Percentiles rank a stretch among this genome's conserved stretches.
Evolutionary conservation across 2,113 vertebrate species (phyloP).

Genomic region (Orthonyx spaldingii): DNA sequence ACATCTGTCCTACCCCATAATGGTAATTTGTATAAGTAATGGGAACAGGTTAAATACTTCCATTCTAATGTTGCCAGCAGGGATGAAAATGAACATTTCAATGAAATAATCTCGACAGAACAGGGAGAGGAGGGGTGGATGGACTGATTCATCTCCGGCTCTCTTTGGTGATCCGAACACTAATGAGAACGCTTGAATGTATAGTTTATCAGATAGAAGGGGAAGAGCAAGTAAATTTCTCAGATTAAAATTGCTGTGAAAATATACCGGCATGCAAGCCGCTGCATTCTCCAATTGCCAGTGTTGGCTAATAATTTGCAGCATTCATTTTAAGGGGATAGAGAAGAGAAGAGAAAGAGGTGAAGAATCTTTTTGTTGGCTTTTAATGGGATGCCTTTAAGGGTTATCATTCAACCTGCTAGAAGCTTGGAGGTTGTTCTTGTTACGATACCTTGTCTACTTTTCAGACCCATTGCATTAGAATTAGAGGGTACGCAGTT

Average conservation of each 20-base stretch:
- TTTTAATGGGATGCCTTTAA: slow-evolving; percentile 34
- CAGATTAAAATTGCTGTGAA: slow-evolving; percentile 44
- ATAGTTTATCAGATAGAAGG: slow-evolving; percentile 59
- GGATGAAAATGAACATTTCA: slow-evolving; percentile 71
- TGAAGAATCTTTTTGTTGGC: not conserved
- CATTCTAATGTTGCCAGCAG: slow-evolving; percentile 72
- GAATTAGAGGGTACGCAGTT: not conserved
- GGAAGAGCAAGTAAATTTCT: slow-evolving; percentile 44
- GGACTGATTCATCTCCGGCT: slow-evolving; percentile 50
- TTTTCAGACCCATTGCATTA: not conserved
- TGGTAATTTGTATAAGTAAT: slow-evolving; percentile 74
- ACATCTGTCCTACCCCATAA: slow-evolving; percentile 69
- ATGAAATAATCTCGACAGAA: slow-evolving; percentile 66
- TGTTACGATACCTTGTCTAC: not conserved
- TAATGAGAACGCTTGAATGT: slow-evolving; percentile 56
- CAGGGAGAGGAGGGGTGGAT: slow-evolving; percentile 50
- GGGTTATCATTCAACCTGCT: slow-evolving; percentile 2
- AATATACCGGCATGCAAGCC: slow-evolving; percentile 36
- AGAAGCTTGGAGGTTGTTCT: not conserved
- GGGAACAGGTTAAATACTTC: slow-evolving; percentile 77
- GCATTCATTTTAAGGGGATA: not conserved
- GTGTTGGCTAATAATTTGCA: slow-evolving; percentile 2
- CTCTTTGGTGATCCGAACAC: slow-evolving; percentile 57
- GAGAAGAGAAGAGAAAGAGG: not conserved
- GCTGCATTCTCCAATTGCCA: slow-evolving; percentile 18